A percentile compares a stretch with the other conserved stretches of the same genome.
Evolutionary conservation across 2,888 invertebrate species (phyloP).

Genomic region (Lasiommata megera): DNA sequence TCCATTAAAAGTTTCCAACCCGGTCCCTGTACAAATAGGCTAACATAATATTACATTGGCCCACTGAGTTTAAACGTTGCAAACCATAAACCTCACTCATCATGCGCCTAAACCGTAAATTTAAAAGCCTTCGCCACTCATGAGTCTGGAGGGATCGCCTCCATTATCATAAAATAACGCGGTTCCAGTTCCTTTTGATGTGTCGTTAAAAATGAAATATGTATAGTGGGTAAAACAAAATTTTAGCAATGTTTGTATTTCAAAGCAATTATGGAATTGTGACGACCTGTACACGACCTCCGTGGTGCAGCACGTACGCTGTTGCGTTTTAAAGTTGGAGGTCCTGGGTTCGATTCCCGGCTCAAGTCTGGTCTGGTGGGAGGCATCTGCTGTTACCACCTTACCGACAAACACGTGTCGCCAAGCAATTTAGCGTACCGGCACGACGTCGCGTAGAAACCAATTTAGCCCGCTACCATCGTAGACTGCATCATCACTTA

Average conservation of each 20-base stretch:
- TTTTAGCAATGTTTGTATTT: neutral
- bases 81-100: slow-evolving; percentile 68
- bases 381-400: too few relatives aligned
- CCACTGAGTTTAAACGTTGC: slow-evolving; percentile 40
- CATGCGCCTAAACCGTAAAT: slow-evolving; percentile 67
- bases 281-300: too few relatives aligned
- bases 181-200: slow-evolving; percentile 79
- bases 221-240: neutral
- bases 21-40: slow-evolving; percentile 17
- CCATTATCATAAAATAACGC: slow-evolving; percentile 79
- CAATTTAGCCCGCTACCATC: too few relatives aligned
- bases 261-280: neutral
- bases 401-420: too few relatives aligned
- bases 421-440: too few relatives aligned
- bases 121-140: slow-evolving; percentile 71
- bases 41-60: slow-evolving; percentile 29
- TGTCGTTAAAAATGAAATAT: slow-evolving; percentile 60
- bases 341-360: too few relatives aligned
- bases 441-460: too few relatives aligned
- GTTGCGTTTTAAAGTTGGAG: too few relatives aligned
- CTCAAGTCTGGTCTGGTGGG: too few relatives aligned
- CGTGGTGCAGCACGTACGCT: too few relatives aligned
- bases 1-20: slow-evolving; percentile 22
- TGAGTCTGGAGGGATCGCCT: slow-evolving; percentile 57
- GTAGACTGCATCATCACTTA: too few relatives aligned